Evolutionary conservation across 2,113 vertebrate genomes (phyloP).

Genomic region (Panthera tigris): DNA sequence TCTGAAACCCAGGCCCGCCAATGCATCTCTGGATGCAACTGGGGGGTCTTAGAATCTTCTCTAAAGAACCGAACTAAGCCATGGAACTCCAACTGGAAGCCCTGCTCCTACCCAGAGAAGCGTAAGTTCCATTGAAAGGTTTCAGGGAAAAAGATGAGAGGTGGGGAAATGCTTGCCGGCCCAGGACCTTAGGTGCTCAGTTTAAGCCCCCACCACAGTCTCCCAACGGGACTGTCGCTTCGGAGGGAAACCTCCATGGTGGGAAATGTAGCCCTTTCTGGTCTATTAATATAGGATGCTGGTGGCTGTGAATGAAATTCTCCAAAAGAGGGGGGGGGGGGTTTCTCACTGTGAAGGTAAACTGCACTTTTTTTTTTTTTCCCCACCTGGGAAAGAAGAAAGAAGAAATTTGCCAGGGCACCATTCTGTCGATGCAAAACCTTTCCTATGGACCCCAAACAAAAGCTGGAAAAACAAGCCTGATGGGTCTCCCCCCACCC

Average conservation of each 20-base stretch:
- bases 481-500: background rate
- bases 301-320: background rate
- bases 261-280: conserved; percentile 44
- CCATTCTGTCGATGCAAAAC: background rate
- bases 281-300: conserved; percentile 9
- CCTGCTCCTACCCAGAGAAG: background rate
- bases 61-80: background rate
- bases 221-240: background rate
- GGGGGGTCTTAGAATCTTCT: background rate
- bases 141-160: background rate
- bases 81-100: background rate
- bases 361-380: background rate
- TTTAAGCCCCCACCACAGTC: background rate
- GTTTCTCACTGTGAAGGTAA: background rate
- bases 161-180: background rate
- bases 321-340: background rate
- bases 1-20: conserved; percentile 14
- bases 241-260: background rate
- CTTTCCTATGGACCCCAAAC: background rate
- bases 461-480: background rate
- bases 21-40: background rate
- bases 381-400: background rate
- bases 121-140: background rate
- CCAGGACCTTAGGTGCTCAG: background rate
- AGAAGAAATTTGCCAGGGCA: background rate